A percentile compares a stretch with the other conserved stretches of the same genome.
Evolutionary conservation across 2,888 invertebrate species (phyloP).

Genomic region (Leptinotarsa haldemani): DNA sequence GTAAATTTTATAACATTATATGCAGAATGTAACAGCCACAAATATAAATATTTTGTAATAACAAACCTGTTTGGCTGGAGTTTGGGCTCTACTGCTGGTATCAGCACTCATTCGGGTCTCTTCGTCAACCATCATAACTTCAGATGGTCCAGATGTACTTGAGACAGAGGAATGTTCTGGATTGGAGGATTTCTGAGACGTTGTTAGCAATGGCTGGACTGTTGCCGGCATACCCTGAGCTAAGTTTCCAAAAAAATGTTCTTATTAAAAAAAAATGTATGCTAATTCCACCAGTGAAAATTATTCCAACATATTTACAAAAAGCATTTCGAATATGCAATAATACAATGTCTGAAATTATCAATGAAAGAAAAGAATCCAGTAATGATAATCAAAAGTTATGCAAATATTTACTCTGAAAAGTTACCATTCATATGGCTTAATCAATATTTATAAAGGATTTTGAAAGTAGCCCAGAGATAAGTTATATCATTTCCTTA

Average conservation of each 20-base stretch:
- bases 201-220: background rate
- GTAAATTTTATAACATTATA: too few species aligned
- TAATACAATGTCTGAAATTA: too few species aligned
- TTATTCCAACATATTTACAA: background rate
- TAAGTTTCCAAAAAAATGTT: background rate
- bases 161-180: constrained; percentile 32
- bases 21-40: too few species aligned
- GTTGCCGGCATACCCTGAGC: constrained; percentile 18
- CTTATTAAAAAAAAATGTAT: background rate
- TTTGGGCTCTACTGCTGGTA: constrained; percentile 63
- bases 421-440: too few species aligned
- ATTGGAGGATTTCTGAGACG: constrained; percentile 26
- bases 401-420: too few species aligned
- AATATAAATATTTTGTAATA: constrained; percentile 4
- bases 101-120: constrained; percentile 83
- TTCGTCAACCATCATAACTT: constrained; percentile 75
- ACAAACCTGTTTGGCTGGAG: constrained; percentile 64
- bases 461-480: too few species aligned
- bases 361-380: too few species aligned
- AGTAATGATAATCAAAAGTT: too few species aligned
- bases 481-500: too few species aligned
- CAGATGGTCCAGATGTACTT: constrained; percentile 45
- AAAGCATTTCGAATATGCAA: too few species aligned
- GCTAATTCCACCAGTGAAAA: background rate
- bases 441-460: too few species aligned